Evolutionary conservation across 2,113 vertebrate species (phyloP), one percentile per base, ranked within the genome.

Genomic region (Crypturellus undulatus): DNA sequence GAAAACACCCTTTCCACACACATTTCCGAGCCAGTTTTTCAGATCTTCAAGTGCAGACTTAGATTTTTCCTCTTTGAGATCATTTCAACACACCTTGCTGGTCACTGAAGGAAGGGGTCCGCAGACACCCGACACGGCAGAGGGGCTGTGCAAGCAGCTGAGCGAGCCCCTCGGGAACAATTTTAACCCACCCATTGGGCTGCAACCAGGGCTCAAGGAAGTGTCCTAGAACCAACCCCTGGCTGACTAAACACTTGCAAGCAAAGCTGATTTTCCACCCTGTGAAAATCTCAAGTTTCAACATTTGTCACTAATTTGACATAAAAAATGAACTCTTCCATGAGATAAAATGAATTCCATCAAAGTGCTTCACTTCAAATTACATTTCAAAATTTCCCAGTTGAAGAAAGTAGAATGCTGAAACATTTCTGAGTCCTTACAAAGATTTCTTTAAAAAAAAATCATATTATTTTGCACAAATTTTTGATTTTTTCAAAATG

Each of bases 221-320:
- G 13, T 2, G 38, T 25, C 26, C n/a, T 12, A 2, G 12, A 26
- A 16, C 22, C 30, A 5, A 20, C 3, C 8, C 49, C 3, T 64
- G 16, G 72, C 28, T 42, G 42, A 8, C 36, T 7, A 38, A 38
- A 40, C 3, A 1, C 2, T 0, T 8, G 60, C 4, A 26, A 71
- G 67, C 81, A 65, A 36, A 38, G 89, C 9, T 34, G 19, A 12
- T 24, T 36, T 71, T 51, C 17, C 38, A 68, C 10, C 20, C 54
- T 4, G 8, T 6, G 13, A 63, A 76, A 64, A 15, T 3, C 4
- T 36, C 40, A 51, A 16, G 10, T 40, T 62, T 36, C 38, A 54
- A 75, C n/a, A 51, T 38, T 77, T 58, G 42, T 32, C 14, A 21
- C 18, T 63, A 51, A 43, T 43, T 51, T 47, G 21, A 54, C 21